Percentiles rank a stretch among this genome's conserved stretches.
Conservation (phyloP, 2,888 invertebrate genomes). For the Agrilus biguttatus region DNA sequence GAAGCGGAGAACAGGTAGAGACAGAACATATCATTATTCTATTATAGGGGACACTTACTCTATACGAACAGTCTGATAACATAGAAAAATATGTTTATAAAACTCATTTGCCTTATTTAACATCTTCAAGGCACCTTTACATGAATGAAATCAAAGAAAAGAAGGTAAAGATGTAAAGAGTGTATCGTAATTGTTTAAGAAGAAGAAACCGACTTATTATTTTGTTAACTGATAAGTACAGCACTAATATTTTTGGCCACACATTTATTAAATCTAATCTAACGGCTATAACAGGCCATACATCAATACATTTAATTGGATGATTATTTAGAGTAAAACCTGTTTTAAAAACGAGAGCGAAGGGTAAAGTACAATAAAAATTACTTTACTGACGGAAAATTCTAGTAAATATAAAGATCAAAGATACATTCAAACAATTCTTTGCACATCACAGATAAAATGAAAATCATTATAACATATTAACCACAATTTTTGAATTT, state of each 20-base stretch:
- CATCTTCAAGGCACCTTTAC: conserved; percentile 37
- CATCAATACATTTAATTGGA: conserved; percentile 29
- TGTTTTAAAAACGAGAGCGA: too few species aligned
- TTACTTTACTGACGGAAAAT: too few species aligned
- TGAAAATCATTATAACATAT: too few species aligned
- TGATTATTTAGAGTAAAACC: conserved; percentile 10
- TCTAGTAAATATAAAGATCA: too few species aligned
- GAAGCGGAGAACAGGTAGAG: neutral
- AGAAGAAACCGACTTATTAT: too few species aligned
- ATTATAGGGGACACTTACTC: conserved; percentile 10
- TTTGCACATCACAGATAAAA: too few species aligned
- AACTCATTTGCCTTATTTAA: conserved; percentile 53
- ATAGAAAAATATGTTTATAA: conserved; percentile 63
- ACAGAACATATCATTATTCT: conserved; percentile 10
- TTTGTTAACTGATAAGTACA: conserved; percentile 3
- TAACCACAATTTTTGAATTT: too few species aligned
- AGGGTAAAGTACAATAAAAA: too few species aligned
- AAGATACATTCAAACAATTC: too few species aligned
- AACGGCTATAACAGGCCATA: conserved; percentile 29
- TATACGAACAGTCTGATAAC: conserved; percentile 39
- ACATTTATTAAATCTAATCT: conserved; percentile 28
- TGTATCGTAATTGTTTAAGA: too few species aligned
- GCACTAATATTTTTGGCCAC: conserved; percentile 26
- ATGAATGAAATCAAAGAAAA: conserved; percentile 23
- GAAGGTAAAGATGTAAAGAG: conserved; percentile 5